Base-by-base conservation (phyloP, 2,888 invertebrate species). In the Polia nebulosa region DNA sequence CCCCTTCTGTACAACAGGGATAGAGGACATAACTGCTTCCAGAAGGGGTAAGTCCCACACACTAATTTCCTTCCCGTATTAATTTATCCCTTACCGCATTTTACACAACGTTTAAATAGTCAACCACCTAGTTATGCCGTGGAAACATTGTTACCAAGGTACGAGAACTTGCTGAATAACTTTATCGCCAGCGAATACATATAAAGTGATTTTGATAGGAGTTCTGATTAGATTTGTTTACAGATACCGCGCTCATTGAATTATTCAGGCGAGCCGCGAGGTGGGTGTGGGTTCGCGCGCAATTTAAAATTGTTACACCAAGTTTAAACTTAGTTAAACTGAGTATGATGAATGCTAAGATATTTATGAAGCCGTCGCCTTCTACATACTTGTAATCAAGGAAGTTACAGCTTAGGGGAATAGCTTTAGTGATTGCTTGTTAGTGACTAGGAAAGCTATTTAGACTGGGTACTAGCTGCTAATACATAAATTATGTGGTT, bases 161-260 rank as follows among this genome's bases (percentile, higher is more conserved):
- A 57, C 72, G 67, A 60, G 71, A 82, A 80, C 36, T 81, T 75
- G 17, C 52, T 69, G 71, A 68, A 76, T 67, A 74, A 81, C 68
- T 80, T 81, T 63, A 67, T 67, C 82, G 59, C 53, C 66, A 73
- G 72, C 59, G 82, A 72, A 78, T 80, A 81, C 78, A 80, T 85
- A 82, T 88, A 86, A 87, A 88, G 84, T 84, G 85, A 87, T 85
- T 87, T 85, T 85, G 83, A 86, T 83, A 83, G 75, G 87, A 91
- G 88, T 90, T 91, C 86, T 89, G 89, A 91, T 92, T 91, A 90
- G 87, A 91, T 93, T 89, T 88, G 87, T 88, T 86, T 85, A 85
- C 85, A 80, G 86, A 85, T 88, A 87, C 85, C 78, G 75, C 81
- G 80, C 84, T 89, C 86, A 92, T 91, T 91, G 90, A 91, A 92